Evolutionary conservation across 2,797 vertebrate genomes (phyloP).

Genomic region (Mallotus villosus): DNA sequence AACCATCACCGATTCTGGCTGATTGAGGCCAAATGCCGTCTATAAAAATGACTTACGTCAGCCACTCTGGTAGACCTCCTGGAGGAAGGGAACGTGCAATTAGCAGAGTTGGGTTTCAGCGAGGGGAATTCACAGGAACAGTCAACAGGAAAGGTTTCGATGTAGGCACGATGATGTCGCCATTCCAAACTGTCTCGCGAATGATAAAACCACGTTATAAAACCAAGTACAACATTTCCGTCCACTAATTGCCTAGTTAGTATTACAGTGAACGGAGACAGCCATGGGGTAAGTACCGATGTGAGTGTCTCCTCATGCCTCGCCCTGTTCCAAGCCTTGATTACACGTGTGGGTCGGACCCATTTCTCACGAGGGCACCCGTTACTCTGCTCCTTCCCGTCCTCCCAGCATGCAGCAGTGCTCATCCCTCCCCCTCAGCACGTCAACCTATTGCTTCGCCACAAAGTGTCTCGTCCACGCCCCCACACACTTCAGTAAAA

Average conservation of each 20-base stretch:
- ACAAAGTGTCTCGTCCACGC: not conserved
- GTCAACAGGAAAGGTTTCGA: constrained; percentile 17
- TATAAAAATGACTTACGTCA: constrained; percentile 74
- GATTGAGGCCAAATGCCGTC: constrained; percentile 57
- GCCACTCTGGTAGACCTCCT: constrained; percentile 54
- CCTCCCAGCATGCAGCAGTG: not conserved
- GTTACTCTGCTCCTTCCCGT: not conserved
- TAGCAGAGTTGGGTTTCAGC: constrained; percentile 66
- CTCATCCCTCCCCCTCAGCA: not conserved
- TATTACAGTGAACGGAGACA: not conserved
- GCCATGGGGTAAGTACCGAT: not conserved
- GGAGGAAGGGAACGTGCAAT: constrained; percentile 54
- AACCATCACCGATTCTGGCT: constrained; percentile 47
- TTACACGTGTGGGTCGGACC: not conserved
- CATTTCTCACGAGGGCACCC: not conserved
- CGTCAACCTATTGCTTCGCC: not conserved
- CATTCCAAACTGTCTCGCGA: not conserved
- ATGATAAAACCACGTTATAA: not conserved
- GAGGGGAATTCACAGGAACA: constrained; percentile 60
- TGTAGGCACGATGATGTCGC: no score
- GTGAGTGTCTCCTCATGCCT: not conserved
- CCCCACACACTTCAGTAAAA: constrained; percentile 4
- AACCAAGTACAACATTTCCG: not conserved
- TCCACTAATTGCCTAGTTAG: not conserved
- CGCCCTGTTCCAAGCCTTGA: not conserved